phyloP scores from a whole-genome alignment of 2,888 invertebrate species.

The Hemicrepidius hirtus region DNA sequence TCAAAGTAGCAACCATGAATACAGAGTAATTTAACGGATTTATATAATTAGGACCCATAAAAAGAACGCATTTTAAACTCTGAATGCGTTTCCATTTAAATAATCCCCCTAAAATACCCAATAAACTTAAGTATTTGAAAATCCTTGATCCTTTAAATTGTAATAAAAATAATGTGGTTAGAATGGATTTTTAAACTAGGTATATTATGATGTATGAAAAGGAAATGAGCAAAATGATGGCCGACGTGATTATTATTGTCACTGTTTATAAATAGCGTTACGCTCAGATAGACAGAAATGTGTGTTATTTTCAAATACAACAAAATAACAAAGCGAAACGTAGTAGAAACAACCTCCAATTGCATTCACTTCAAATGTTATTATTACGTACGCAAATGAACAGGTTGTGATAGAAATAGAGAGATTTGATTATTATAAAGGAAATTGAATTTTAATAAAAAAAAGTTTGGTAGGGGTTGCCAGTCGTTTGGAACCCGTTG shows the following conservation, averaged over 20 bases:
- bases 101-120: no score
- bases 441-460: no score
- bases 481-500: no score
- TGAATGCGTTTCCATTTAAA: no score
- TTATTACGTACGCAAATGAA: not conserved
- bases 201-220: not conserved
- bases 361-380: not conserved
- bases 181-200: no score
- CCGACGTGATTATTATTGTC: conserved; percentile 13
- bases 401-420: no score
- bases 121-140: no score
- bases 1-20: conserved; percentile 12
- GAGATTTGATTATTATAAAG: no score
- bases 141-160: no score
- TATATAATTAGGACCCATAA: not conserved
- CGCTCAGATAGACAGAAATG: conserved; percentile 30
- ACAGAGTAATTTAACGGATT: conserved; percentile 5
- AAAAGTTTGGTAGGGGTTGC: no score
- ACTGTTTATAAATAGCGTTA: not conserved
- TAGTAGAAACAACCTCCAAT: not conserved
- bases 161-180: no score
- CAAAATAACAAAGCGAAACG: conserved; percentile 24
- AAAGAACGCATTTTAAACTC: not conserved
- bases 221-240: conserved; percentile 16
- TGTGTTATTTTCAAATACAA: conserved; percentile 28